phyloP scores from a whole-genome alignment of 2,888 invertebrate genomes.

The Aspidiotus rigidus region DNA sequence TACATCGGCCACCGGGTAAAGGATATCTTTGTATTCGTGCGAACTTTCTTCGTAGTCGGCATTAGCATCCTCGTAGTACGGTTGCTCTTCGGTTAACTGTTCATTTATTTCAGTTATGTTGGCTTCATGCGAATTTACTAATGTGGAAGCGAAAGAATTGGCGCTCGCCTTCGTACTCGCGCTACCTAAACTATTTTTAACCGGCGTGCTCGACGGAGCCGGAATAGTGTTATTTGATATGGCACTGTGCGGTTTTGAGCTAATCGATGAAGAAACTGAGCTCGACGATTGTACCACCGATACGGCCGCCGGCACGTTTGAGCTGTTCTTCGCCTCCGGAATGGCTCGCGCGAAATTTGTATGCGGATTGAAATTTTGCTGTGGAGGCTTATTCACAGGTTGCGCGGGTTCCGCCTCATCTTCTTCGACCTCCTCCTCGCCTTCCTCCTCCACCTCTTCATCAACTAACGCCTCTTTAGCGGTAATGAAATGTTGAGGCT shows the following conservation, averaged over 20 bases:
- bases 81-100: slow-evolving; percentile 13
- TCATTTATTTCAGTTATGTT: slow-evolving; percentile 28
- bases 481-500: slow-evolving; percentile 1
- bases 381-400: background rate
- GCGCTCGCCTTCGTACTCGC: background rate
- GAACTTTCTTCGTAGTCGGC: slow-evolving; percentile 24
- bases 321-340: slow-evolving; percentile 18
- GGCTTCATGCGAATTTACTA: background rate
- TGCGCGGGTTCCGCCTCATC: background rate
- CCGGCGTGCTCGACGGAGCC: background rate
- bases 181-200: background rate
- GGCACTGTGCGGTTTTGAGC: slow-evolving; percentile 31
- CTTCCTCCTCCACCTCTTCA: slow-evolving; percentile 8
- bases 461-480: background rate
- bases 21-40: slow-evolving; percentile 26
- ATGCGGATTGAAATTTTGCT: slow-evolving; percentile 19
- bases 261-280: slow-evolving; percentile 26
- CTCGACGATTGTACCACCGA: slow-evolving; percentile 21
- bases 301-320: slow-evolving; percentile 14
- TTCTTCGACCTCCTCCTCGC: slow-evolving; percentile 6
- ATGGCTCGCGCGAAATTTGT: slow-evolving; percentile 28
- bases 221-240: slow-evolving; percentile 17
- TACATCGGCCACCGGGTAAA: slow-evolving; percentile 20
- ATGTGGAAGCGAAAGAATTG: background rate
- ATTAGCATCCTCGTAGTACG: slow-evolving; percentile 16